Conservation (phyloP, 2,113 vertebrate genomes). For the Chamaea fasciata region DNA sequence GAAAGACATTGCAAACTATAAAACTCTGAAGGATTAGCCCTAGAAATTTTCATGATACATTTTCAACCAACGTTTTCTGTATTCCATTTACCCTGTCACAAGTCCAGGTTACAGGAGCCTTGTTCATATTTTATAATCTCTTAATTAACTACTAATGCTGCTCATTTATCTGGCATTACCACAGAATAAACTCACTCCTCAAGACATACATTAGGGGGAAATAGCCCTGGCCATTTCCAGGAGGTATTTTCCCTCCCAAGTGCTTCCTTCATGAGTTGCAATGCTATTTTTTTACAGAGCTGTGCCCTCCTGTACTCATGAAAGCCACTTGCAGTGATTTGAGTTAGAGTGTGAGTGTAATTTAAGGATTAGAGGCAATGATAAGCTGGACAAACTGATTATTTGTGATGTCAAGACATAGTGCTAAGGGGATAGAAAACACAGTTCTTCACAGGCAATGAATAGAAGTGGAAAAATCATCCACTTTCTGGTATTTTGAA, state of each 20-base stretch:
- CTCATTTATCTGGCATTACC: not conserved
- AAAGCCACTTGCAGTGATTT: not conserved
- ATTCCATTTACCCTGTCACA: not conserved
- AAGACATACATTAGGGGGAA: not conserved
- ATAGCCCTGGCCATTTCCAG: not conserved
- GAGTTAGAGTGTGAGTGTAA: not conserved
- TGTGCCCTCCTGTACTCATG: not conserved
- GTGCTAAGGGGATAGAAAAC: not conserved
- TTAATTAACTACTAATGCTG: not conserved
- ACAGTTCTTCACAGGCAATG: not conserved
- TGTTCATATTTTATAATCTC: not conserved
- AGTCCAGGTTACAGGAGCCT: not conserved
- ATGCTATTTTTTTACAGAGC: not conserved
- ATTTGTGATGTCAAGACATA: not conserved
- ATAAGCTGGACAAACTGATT: not conserved
- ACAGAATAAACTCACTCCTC: not conserved
- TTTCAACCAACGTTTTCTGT: not conserved
- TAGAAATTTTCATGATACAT: not conserved
- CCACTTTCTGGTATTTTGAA: not conserved
- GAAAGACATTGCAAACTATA: not conserved
- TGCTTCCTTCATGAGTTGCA: not conserved
- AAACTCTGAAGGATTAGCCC: not conserved
- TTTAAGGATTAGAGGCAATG: not conserved
- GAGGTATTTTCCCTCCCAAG: not conserved
- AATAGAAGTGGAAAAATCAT: not conserved